Evolutionary conservation across 2,888 invertebrate species (phyloP), one percentile per base, ranked within the genome.

Genomic region (Erebia aethiops): DNA sequence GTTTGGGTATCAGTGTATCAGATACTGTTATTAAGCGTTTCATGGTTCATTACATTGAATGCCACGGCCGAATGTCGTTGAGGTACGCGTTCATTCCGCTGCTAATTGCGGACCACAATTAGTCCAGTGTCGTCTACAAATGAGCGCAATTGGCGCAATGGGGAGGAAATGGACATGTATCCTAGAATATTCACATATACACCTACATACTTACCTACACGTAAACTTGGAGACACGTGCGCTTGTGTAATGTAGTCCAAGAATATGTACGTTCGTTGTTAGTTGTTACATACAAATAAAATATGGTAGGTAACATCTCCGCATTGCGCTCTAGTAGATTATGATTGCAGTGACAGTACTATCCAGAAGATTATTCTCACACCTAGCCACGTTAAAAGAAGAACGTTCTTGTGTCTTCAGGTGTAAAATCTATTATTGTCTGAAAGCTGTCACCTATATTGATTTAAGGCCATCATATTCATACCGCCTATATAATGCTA

Each of bases 81-180:
- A 85, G 84, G 85, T 86, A 83, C 82, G 79, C 82, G 81, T 73
- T 82, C 80, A 81, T 81, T 81, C 81, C 49, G 79, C 76, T 75
- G 77, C 85, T 91, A 92, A 92, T 92, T 91, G 85, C 81, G 81
- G 84, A 81, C 79, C 76, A 87, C 89, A 92, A 92, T 92, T 92
- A 92, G 87, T 81, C 79, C 84, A 86, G 87, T 88, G 86, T 81
- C 81, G 84, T 84, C 82, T 83, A 78, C 84, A 88, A 91, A 92
- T 86, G 84, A 91, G 88, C 89, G 80, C 90, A 92, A 93, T 92
- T 92, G 91, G 84, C 87, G 85, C 88, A 90, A 91, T 90, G 82
- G 87, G 85, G 86, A 91, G 92, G 92, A 92, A 92, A 86, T 88
- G 84, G 82, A 81, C 89, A 87, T 86, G 84, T 85, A 90, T 85